Conservation (phyloP, 1,140 invertebrate species). For the Cherax quadricarinatus region DNA sequence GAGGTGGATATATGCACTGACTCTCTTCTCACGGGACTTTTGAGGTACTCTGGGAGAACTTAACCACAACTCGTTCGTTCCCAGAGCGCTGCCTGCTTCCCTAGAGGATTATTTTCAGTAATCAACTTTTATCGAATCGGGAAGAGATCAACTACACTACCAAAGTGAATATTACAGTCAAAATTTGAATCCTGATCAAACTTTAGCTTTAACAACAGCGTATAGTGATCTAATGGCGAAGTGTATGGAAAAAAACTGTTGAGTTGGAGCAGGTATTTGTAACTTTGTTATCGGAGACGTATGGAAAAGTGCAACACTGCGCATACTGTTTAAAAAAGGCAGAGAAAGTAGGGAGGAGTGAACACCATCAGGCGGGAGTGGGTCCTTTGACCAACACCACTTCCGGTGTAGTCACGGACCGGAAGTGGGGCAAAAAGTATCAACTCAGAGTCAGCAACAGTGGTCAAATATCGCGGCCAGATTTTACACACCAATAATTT, state of each 20-base stretch:
- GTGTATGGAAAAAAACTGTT: background rate
- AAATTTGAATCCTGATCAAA: no score
- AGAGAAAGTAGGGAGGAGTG: background rate
- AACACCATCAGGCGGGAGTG: background rate
- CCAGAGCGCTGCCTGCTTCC: no score
- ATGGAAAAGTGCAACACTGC: background rate
- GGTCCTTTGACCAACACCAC: conserved; percentile 27
- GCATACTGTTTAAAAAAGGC: background rate
- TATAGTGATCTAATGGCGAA: background rate
- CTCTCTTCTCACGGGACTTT: background rate
- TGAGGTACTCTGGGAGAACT: background rate
- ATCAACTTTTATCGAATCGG: no score
- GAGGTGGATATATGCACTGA: background rate
- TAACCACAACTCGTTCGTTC: no score
- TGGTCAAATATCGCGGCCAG: background rate
- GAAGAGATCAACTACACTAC: no score
- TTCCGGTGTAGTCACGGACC: conserved; percentile 26
- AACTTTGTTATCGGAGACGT: background rate
- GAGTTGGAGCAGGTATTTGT: background rate
- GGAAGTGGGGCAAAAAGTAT: conserved; percentile 41
- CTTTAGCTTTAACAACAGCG: background rate
- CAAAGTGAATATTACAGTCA: no score
- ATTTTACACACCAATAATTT: no score
- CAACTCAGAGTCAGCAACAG: background rate
- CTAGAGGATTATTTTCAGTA: no score